Evolutionary conservation across 2,797 vertebrate species (phyloP), one percentile per base, ranked within the genome.

Genomic region (Coregonus sp.): DNA sequence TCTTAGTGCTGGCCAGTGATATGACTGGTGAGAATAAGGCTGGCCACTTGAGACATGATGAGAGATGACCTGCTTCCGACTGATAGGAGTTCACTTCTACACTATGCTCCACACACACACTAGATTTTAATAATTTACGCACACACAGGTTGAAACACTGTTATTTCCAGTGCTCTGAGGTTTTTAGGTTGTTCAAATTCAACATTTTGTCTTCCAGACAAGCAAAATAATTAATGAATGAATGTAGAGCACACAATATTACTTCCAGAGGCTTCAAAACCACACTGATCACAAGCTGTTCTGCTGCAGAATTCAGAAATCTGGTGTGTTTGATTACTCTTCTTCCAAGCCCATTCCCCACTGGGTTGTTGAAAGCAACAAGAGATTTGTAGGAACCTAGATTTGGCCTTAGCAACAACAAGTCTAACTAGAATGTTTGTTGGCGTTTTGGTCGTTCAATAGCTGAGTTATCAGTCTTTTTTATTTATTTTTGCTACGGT

Each of bases 321-420:
- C 37, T 59, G 63, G 9, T 61, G 56, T 16, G 14, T 63, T 74
- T 35, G 15, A 54, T 61, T 74, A 15, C 33, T 52, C 51, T 33
- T 76, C 51, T 52, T 11, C 50, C 25, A 79, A 78, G 70, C 50
- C 18, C 31, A 15, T 29, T 50, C 47, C 12, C 25, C 14, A 50
- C 29, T 47, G 47, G 50, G 40, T 65, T 7, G 20, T 75, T 67
- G 63, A 52, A 25, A 20, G 56, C 31, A 33, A 25, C n/a, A 51
- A 52, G 56, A 70, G 47, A 66, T 70, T 59, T 18, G n/a, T 74
- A 59, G 20, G 51, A 79, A 67, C 69, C 54, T 1, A 25, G 6
- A 75, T 78, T 84, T 74, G 14, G 74, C 33, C 33, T 14, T 78
- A 69, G 71, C 78, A 84, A 75, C 74, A 20, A 76, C 74, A n/a